phyloP scores from a whole-genome alignment of 2,888 invertebrate genomes.

The Mimas tiliae region DNA sequence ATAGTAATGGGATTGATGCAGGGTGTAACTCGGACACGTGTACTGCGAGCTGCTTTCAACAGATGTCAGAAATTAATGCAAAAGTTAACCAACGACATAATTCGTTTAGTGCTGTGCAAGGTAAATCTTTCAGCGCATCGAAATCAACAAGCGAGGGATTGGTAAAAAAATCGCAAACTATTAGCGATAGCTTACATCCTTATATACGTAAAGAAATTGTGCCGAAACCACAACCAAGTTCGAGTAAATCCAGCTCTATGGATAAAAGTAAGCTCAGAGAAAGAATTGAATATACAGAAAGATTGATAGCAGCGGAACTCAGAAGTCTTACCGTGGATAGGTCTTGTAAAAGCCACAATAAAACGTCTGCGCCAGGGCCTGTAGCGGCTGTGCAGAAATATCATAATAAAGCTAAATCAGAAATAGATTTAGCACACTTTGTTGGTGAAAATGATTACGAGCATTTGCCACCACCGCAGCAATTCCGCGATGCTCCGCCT shows the following conservation, averaged over 20 bases:
- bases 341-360: conserved; percentile 65
- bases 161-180: conserved; percentile 78
- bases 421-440: conserved; percentile 83
- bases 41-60: conserved; percentile 72
- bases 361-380: conserved; percentile 56
- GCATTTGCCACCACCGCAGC: conserved; percentile 92
- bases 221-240: conserved; percentile 47
- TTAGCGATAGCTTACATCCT: conserved; percentile 78
- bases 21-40: conserved; percentile 78
- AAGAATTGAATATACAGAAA: conserved; percentile 79
- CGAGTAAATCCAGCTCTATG: conserved; percentile 55
- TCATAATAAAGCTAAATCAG: conserved; percentile 84
- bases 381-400: conserved; percentile 63
- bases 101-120: conserved; percentile 78
- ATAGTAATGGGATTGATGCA: conserved; percentile 72
- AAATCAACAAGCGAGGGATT: conserved; percentile 64
- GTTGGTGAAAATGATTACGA: conserved; percentile 87
- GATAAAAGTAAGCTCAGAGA: conserved; percentile 72
- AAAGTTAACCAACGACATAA: conserved; percentile 77
- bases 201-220: conserved; percentile 81
- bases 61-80: conserved; percentile 61
- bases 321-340: conserved; percentile 73
- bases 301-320: conserved; percentile 79
- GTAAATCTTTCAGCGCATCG: conserved; percentile 64
- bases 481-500: conserved; percentile 92